These are phyloP conservation scores for Typhlomys cinereus DNA, from an alignment of 2,113 vertebrate genomes.

Conservation along the genomic window DNA sequence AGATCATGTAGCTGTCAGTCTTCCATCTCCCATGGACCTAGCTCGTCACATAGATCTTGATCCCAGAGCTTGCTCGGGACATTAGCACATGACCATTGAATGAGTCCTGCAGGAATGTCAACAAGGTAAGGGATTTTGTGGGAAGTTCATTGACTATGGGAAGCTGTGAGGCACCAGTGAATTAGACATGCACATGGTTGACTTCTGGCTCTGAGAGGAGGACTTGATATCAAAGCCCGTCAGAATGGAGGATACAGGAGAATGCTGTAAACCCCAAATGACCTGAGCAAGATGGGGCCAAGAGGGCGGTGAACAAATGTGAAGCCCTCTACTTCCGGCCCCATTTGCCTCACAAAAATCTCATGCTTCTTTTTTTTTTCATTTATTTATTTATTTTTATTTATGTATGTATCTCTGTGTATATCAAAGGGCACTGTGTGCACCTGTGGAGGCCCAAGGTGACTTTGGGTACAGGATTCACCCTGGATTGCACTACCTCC, in stretches of 20 bases:
- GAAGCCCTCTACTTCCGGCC: conserved; percentile 92
- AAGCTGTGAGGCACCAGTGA: conserved; percentile 91
- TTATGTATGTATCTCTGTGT: too few relatives aligned
- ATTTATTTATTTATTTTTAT: too few relatives aligned
- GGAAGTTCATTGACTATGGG: conserved; percentile 92
- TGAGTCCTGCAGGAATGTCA: conserved; percentile 84
- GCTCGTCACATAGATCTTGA: conserved; percentile 86
- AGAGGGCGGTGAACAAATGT: conserved; percentile 93
- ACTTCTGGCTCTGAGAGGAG: conserved; percentile 93
- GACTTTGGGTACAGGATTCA: too few relatives aligned
- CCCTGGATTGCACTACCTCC: too few relatives aligned
- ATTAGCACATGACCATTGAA: not conserved
- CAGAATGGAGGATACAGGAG: conserved; percentile 85
- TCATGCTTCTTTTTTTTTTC: too few relatives aligned
- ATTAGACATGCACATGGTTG: conserved; percentile 91
- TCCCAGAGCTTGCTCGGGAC: too few relatives aligned
- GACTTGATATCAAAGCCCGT: conserved; percentile 85
- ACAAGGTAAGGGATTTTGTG: conserved; percentile 91
- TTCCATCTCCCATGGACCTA: conserved; percentile 89
- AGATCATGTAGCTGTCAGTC: conserved; percentile 84
- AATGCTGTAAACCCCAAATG: conserved; percentile 89
- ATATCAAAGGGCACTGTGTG: too few relatives aligned
- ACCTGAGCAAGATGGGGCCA: conserved; percentile 86
- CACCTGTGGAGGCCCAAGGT: too few relatives aligned
- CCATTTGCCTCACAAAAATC: too few relatives aligned